A percentile compares a stretch with the other conserved stretches of the same genome.
Evolutionary conservation across 1,140 invertebrate species (phyloP).

Genomic region (Mya arenaria): DNA sequence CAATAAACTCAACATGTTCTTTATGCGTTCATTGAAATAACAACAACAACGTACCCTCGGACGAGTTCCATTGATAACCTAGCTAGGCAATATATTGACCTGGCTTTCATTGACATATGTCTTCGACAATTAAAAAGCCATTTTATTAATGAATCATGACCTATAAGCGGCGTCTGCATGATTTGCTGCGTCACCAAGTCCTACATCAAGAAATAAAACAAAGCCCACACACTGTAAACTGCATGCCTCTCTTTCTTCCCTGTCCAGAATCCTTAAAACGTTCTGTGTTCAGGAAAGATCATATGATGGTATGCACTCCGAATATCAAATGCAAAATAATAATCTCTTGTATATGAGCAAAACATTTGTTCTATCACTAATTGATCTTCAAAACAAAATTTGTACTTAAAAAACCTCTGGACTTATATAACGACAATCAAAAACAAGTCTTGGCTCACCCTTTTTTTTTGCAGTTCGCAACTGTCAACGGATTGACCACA

Average conservation of each 20-base stretch:
- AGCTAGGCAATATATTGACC: neutral
- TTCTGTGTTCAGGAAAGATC: conserved; percentile 16
- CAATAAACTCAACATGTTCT: neutral
- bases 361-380: conserved; percentile 14
- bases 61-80: neutral
- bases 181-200: too few relatives aligned
- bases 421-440: conserved; percentile 23
- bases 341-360: neutral
- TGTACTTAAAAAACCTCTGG: neutral
- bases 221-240: neutral
- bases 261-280: neutral
- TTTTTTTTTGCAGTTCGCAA: neutral
- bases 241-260: neutral
- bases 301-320: conserved; percentile 23
- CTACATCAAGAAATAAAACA: neutral
- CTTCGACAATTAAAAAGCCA: conserved; percentile 3
- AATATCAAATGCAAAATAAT: conserved; percentile 31
- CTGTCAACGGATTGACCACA: conserved; percentile 30
- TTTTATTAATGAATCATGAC: neutral
- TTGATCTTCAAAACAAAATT: conserved; percentile 32
- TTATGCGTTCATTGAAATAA: neutral
- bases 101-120: neutral
- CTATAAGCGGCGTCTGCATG: neutral
- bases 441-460: conserved; percentile 5
- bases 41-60: neutral